Evolutionary conservation across 23 tunicate species (phyloP).

Genomic region (Styela clava): DNA sequence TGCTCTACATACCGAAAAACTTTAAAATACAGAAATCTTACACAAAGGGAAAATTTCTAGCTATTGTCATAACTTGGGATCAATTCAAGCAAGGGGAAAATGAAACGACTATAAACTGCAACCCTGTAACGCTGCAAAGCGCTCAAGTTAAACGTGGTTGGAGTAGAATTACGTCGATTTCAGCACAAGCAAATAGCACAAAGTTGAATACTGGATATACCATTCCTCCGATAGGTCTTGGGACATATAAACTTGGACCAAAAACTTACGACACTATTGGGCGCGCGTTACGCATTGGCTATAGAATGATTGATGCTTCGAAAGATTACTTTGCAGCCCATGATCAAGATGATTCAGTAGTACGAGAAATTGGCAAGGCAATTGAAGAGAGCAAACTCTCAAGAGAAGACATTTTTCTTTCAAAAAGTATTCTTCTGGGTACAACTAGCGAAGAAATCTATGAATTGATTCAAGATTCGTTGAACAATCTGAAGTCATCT

Average conservation of each 20-base stretch:
- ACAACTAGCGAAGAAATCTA: neutral
- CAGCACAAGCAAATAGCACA: neutral
- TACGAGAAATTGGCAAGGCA: neutral
- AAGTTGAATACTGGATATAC: constrained; percentile 31
- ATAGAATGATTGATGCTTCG: constrained; percentile 48
- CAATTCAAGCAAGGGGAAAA: neutral
- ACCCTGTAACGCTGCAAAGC: neutral
- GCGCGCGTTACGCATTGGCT: constrained; percentile 39
- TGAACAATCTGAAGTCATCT: constrained; percentile 32
- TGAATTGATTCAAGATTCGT: neutral
- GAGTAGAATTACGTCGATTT: neutral
- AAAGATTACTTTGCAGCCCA: constrained; percentile 14
- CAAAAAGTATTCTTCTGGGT: neutral
- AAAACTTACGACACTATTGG: constrained; percentile 28
- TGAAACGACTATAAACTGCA: neutral
- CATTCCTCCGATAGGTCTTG: constrained; percentile 56
- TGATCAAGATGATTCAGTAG: neutral
- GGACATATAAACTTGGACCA: constrained; percentile 20
- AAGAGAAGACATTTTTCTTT: constrained; percentile 4
- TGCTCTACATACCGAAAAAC: constrained; percentile 31
- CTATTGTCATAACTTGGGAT: constrained; percentile 2
- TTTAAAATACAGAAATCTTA: neutral
- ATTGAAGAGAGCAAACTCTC: neutral
- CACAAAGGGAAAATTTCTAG: constrained; percentile 12
- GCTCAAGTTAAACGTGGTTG: neutral